Evolutionary conservation across 2,888 invertebrate genomes (phyloP).

Genomic region (Philopedon plagiatum): DNA sequence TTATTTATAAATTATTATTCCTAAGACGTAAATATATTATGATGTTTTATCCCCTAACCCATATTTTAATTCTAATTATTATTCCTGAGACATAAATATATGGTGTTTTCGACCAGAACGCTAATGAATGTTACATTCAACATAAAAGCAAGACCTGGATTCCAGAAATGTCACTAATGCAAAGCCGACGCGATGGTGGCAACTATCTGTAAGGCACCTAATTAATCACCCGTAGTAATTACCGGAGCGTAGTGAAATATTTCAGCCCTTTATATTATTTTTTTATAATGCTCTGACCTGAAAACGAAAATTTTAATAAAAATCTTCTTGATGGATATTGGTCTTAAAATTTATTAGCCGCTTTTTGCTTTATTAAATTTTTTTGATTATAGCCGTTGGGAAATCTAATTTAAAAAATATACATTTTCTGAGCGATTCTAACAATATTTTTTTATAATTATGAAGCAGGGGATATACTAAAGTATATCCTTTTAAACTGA

Average conservation of each 20-base stretch:
- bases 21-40: slow-evolving; percentile 17
- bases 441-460: no score
- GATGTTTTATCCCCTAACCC: no score
- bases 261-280: slow-evolving; percentile 2
- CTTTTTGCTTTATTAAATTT: not conserved
- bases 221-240: slow-evolving; percentile 12
- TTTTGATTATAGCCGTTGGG: not conserved
- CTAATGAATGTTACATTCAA: slow-evolving; percentile 18
- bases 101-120: slow-evolving; percentile 13
- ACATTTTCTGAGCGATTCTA: no score
- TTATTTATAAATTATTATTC: no score
- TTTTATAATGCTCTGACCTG: not conserved
- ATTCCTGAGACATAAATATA: slow-evolving; percentile 14
- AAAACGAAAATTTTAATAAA: slow-evolving; percentile 7
- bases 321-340: not conserved
- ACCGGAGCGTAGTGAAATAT: not conserved
- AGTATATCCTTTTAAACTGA: no score
- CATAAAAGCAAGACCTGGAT: slow-evolving; percentile 12
- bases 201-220: slow-evolving; percentile 16
- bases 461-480: not conserved
- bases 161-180: slow-evolving; percentile 17
- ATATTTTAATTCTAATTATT: slow-evolving; percentile 1
- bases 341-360: not conserved
- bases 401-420: not conserved
- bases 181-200: not conserved